Base-by-base conservation (phyloP, 1,140 invertebrate genomes). In the Anadara kagoshimensis region DNA sequence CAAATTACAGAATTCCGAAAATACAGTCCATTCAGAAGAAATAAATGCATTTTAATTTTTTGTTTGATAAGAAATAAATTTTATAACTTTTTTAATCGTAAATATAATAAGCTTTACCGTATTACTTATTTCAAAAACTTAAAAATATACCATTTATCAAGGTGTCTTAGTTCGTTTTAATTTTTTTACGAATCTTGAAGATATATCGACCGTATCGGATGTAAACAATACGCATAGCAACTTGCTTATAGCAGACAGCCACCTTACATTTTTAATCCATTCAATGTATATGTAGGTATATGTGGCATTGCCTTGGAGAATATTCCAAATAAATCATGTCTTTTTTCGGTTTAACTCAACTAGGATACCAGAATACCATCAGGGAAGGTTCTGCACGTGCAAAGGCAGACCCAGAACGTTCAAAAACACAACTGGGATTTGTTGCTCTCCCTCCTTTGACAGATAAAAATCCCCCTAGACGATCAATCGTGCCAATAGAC, bases 291-390 rank as follows among this genome's bases (percentile, higher is more conserved):
- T 22, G 20, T 51, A 18, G 22, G 45, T 65, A 49, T 36, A 18
- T n/a, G 58, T 49, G 49, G 43, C 14, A 57, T 36, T 54, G 41
- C n/a, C 5, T 58, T 45, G n/a, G 11, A 36, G 22, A 24, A 18
- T 36, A 12, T 49, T 43, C 5, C 22, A 8, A 20, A 41, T 20
- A 43, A 67, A 75, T 4, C 59, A 89, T 89, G 88, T 72, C 87
- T 53, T 89, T 88, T 61, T 89, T 89, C 72, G 86, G 85, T 41
- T 57, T 88, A 10, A 83, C 85, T 18, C 85, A 88, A 29, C 61
- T 88, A 18, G 88, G 88, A 4, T 88, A 87, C 59, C 88, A 88
- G 67, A 84, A 88, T 67, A 78, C 76, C 18, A 78, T 89, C 26
- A 75, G 85, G 24, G 85, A 88, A 73, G 73, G 75, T 11, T 83